Percentiles rank a stretch among this genome's conserved stretches.
Evolutionary conservation across 2,113 vertebrate species (phyloP).

Genomic region (Eublepharis macularius): DNA sequence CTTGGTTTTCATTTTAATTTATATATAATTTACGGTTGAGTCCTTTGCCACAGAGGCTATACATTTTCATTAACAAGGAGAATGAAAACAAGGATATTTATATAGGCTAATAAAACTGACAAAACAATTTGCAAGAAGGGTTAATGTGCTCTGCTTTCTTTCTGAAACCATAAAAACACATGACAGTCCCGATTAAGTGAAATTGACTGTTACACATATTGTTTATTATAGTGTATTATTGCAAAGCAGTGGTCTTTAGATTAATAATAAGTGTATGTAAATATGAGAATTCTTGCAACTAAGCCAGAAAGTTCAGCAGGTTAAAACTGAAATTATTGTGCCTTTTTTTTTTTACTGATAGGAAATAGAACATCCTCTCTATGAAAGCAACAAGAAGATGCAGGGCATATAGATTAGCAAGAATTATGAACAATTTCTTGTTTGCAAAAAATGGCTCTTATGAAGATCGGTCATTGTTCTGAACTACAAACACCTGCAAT

Average conservation of each 20-base stretch:
- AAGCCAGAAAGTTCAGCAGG: constrained; percentile 4
- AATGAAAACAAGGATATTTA: constrained; percentile 31
- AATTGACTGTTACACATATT: constrained; percentile 1
- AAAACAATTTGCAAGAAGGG: constrained; percentile 19
- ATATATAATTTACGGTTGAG: constrained; percentile 6
- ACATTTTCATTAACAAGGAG: constrained; percentile 37
- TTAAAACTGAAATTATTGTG: not conserved
- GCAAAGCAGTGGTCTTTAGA: constrained; percentile 21
- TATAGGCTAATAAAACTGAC: constrained; percentile 22
- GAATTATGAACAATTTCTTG: not conserved
- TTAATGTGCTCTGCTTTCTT: not conserved
- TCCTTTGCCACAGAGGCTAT: constrained; percentile 9
- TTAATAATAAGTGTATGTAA: constrained; percentile 29
- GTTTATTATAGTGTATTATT: not conserved
- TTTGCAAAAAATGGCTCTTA: constrained; percentile 9
- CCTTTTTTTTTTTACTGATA: constrained; percentile 7
- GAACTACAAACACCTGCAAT: not conserved
- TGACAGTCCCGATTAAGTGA: constrained; percentile 13
- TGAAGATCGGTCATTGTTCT: not conserved
- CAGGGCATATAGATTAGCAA: constrained; percentile 16
- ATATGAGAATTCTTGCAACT: constrained; percentile 16
- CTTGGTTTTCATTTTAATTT: constrained; percentile 32
- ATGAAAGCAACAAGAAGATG: not conserved
- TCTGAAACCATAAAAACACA: not conserved
- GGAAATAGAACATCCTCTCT: constrained; percentile 1